Evolutionary conservation across 2,113 vertebrate genomes (phyloP).

Genomic region (Sialia sialis): DNA sequence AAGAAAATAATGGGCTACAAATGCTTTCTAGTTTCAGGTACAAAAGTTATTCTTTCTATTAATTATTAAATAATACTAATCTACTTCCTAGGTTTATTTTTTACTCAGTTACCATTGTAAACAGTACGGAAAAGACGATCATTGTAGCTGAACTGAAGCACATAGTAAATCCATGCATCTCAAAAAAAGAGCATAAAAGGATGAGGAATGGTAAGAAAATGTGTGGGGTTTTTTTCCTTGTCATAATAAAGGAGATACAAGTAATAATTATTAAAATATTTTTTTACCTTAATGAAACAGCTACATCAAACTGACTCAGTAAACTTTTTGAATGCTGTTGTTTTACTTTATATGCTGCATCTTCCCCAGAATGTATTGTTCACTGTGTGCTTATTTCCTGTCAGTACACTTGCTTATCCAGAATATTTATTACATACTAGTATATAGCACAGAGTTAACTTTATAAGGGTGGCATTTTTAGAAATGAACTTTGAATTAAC

Average conservation of each 20-base stretch:
- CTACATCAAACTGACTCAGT: background rate
- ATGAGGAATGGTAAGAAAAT: background rate
- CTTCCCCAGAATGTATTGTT: background rate
- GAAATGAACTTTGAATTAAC: background rate
- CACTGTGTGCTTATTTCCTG: background rate
- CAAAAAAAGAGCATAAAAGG: background rate
- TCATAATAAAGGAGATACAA: background rate
- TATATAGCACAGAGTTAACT: background rate
- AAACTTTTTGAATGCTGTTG: background rate
- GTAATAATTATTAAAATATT: background rate
- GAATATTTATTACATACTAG: background rate
- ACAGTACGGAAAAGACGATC: background rate
- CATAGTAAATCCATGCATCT: background rate
- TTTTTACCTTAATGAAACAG: background rate
- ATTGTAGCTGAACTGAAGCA: background rate
- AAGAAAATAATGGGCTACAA: background rate
- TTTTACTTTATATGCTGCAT: background rate
- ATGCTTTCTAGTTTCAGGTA: background rate
- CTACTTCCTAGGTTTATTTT: background rate
- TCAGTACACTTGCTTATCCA: background rate
- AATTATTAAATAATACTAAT: background rate
- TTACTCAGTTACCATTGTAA: background rate
- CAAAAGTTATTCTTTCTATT: background rate
- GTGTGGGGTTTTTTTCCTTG: background rate
- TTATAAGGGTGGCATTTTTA: background rate